Conservation (phyloP, 2,888 invertebrate genomes). For the Drosophila rubida region DNA sequence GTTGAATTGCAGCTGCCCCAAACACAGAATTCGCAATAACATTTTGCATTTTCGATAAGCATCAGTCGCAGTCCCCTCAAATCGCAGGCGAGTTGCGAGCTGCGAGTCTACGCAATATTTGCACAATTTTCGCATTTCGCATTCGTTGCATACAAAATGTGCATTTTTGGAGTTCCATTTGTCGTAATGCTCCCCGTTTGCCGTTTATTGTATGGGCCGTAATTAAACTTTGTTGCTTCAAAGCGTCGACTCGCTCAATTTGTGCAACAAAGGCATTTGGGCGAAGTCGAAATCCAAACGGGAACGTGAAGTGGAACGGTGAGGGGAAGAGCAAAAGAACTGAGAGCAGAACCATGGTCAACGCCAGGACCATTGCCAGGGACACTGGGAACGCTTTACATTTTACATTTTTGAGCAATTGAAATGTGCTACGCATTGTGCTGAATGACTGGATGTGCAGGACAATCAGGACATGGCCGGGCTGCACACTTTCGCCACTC, state of each 20-base stretch:
- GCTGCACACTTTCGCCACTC: slow-evolving; percentile 40
- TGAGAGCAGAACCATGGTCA: slow-evolving; percentile 7
- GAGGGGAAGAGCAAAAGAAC: slow-evolving; percentile 31
- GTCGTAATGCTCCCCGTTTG: slow-evolving; percentile 16
- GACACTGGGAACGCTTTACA: slow-evolving; percentile 42
- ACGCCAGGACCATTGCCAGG: slow-evolving; percentile 19
- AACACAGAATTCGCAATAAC: background rate
- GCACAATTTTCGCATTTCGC: slow-evolving; percentile 63
- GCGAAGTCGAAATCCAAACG: slow-evolving; percentile 49
- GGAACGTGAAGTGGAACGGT: too few species aligned
- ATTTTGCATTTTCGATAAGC: slow-evolving; percentile 40
- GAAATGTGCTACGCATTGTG: slow-evolving; percentile 73
- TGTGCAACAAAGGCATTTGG: slow-evolving; percentile 71
- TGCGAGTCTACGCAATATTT: slow-evolving; percentile 52
- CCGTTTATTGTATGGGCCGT: slow-evolving; percentile 60
- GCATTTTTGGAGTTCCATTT: slow-evolving; percentile 59
- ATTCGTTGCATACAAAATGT: slow-evolving; percentile 59
- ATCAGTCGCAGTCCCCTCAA: background rate
- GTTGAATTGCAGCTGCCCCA: background rate
- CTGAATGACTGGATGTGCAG: slow-evolving; percentile 24
- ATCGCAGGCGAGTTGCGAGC: background rate
- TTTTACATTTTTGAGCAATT: slow-evolving; percentile 75
- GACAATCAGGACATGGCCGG: slow-evolving; percentile 39
- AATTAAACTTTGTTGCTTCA: slow-evolving; percentile 78
- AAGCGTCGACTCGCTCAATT: slow-evolving; percentile 70